These are phyloP conservation scores for Lasioglossum lativentre DNA, from an alignment of 2,888 invertebrate species.

Conservation along the genomic window DNA sequence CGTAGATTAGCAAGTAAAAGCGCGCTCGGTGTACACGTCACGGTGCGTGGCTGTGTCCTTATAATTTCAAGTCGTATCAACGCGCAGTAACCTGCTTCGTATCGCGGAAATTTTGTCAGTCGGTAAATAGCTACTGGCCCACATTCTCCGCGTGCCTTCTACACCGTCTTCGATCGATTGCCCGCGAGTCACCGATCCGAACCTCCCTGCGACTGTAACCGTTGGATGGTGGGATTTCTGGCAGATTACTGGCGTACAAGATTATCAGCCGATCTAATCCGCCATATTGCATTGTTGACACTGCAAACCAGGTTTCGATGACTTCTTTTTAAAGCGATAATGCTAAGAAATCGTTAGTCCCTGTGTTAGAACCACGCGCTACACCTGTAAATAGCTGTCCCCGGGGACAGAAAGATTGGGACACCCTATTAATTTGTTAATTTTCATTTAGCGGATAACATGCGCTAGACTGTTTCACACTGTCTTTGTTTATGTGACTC, in stretches of 20 bases:
- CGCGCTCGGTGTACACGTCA: conserved; percentile 25
- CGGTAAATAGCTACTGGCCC: neutral
- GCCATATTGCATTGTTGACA: neutral
- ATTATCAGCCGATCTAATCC: neutral
- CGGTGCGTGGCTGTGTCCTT: conserved; percentile 19
- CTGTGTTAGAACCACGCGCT: too few species aligned
- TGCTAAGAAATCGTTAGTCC: too few species aligned
- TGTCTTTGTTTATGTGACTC: neutral
- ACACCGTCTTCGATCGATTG: conserved; percentile 42
- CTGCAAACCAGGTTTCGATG: neutral
- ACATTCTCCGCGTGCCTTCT: conserved; percentile 22
- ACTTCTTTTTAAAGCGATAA: neutral
- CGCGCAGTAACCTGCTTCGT: neutral
- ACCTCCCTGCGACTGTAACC: neutral
- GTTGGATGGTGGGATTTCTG: neutral
- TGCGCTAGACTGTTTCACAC: too few species aligned
- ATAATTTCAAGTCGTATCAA: neutral
- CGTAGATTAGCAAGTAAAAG: conserved; percentile 43
- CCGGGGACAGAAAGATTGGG: too few species aligned
- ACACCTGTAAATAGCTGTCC: too few species aligned
- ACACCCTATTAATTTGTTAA: too few species aligned
- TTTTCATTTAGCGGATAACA: too few species aligned
- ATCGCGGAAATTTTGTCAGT: neutral
- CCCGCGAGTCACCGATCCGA: conserved; percentile 27
- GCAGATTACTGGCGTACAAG: neutral